Base-by-base conservation (phyloP, 2,797 vertebrate species). In the Graptemys geographica region DNA sequence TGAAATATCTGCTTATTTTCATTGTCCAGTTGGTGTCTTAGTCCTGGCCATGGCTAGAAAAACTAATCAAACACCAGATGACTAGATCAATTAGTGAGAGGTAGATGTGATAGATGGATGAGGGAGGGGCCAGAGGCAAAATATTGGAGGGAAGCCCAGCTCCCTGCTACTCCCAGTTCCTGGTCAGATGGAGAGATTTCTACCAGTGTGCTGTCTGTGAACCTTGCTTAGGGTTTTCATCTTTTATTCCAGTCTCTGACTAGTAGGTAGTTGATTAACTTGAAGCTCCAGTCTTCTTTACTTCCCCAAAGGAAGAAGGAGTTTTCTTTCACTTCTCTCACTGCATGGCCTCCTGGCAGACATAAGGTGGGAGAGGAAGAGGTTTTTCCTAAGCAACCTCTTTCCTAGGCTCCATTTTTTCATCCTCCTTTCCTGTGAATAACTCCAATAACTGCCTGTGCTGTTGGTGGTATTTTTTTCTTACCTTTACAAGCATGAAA, bases 1-100 rank as follows among this genome's bases (percentile, higher is more conserved):
- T 88, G n/a, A 92, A 95, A 79, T 93, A 82, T 25, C 12, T 47
- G 44, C 91, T 49, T 27, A 27, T 94, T 94, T 95, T 87, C 44
- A 81, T 84, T 87, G 12, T n/a, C 6, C 0, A 74, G 21, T 15
- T 79, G 78, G 53, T 86, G 53, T 53, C 49, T 65, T 78, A 16
- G 25, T 31, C 25, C 41, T 49, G 44, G 41, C 27, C 44, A 84
- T 80, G 57, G 41, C 80, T 81, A 62, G 15, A 81, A 57, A 86
- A 78, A 31, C 25, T 76, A 47, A 76, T 47, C 44, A 78, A 8
- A 10, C 27, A 49, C 12, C 44, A 56, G 88, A 28, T 83, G 59
- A 41, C 76, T 84, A 21, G 18, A 65, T 0, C 4, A 79, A n/a
- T 93, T 51, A 56, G 2, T 84, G 37, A 90, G 65, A 76, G 87